phyloP scores from a whole-genome alignment of 2,113 vertebrate species.

The Anseranas semipalmata region DNA sequence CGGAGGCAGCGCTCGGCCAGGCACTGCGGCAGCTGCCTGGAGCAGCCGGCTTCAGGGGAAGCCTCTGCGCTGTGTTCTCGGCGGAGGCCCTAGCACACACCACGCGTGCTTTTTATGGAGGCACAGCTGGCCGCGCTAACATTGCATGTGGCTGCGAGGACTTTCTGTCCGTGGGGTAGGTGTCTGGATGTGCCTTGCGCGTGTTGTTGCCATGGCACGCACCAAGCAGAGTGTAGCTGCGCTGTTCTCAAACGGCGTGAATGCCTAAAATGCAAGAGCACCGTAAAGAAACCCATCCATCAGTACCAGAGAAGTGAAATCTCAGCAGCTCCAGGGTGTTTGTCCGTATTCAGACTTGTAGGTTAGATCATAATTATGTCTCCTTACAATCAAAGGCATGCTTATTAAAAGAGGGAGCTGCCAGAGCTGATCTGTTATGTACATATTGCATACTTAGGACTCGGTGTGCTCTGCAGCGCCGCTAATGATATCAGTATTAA shows the following conservation, averaged over 20 bases:
- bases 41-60: background rate
- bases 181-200: background rate
- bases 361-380: too few species aligned
- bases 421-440: background rate
- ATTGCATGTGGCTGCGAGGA: rapidly evolving
- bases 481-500: background rate
- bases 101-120: background rate
- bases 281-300: rapidly evolving
- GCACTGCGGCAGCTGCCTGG: too few species aligned
- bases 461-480: background rate
- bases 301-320: background rate
- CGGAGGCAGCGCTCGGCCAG: too few species aligned
- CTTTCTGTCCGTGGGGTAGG: background rate
- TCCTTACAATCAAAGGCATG: background rate
- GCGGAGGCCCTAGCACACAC: too few species aligned
- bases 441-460: background rate
- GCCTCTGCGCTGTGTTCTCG: rapidly evolving
- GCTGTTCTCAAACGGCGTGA: background rate
- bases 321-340: background rate
- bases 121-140: rapidly evolving
- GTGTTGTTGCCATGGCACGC: background rate
- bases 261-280: background rate
- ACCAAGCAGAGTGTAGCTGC: rapidly evolving
- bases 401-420: background rate
- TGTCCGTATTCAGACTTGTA: background rate